phyloP scores from a whole-genome alignment of 2,113 vertebrate genomes.

The Epinephelus lanceolatus region DNA sequence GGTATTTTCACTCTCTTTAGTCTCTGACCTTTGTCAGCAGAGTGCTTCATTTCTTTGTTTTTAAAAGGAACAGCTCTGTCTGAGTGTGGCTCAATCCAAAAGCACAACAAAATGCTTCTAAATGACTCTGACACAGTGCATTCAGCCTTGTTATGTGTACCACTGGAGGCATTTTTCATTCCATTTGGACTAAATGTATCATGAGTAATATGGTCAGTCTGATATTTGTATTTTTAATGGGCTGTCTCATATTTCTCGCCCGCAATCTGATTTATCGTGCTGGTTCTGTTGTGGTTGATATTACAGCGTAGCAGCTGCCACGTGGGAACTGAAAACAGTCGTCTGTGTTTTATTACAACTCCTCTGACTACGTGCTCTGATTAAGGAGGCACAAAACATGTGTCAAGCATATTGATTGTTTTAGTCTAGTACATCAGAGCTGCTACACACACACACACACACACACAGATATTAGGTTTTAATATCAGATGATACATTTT shows the following conservation, averaged over 20 bases:
- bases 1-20: background rate
- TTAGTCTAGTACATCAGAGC: background rate
- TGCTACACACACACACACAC: background rate
- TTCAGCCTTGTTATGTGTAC: slow-evolving; percentile 22
- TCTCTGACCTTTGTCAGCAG: background rate
- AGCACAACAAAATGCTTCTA: slow-evolving; percentile 3
- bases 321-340: slow-evolving; percentile 22
- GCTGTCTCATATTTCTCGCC: slow-evolving; percentile 7
- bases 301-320: slow-evolving; percentile 9
- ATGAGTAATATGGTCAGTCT: slow-evolving; percentile 34
- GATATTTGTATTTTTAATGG: slow-evolving; percentile 58
- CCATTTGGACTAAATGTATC: slow-evolving; percentile 53
- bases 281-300: slow-evolving; percentile 18
- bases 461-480: background rate
- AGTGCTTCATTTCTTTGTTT: background rate
- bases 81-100: background rate
- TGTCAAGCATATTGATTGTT: slow-evolving; percentile 12
- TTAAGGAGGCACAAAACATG: slow-evolving; percentile 8
- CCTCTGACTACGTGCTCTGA: slow-evolving; percentile 12
- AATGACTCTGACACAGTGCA: slow-evolving; percentile 13
- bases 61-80: background rate
- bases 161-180: slow-evolving; percentile 45
- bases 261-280: slow-evolving; percentile 29
- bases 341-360: slow-evolving; percentile 23
- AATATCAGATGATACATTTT: background rate